Base-by-base conservation (phyloP, 2,888 invertebrate genomes). In the Parnassius smintheus region DNA sequence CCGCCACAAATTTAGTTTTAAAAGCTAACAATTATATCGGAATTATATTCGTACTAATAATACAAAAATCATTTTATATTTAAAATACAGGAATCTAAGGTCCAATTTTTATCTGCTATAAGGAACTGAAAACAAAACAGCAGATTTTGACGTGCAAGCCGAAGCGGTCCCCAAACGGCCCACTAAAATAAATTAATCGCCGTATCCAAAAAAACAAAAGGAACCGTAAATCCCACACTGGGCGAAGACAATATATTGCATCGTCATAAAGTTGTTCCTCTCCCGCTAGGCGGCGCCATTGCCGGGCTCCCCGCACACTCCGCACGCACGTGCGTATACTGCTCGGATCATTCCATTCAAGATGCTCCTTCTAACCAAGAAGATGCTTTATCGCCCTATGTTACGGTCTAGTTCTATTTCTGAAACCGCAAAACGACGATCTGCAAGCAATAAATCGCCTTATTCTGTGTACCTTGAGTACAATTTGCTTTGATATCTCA, bases 211-310 rank as follows among this genome's bases (percentile, higher is more conserved):
- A 85, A 85, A 85, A 85, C 81, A 85, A 87, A 85, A 83, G 84
- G 73, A 82, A 83, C 81, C 78, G 83, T 87, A 84, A 85, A 86
- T 87, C 87, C 88, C 87, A 87, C 83, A 88, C 83, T 82, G 83
- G 73, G 77, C 76, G 83, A 84, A 88, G 88, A 88, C 86, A 88
- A 85, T 88, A 86, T 85, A 86, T 84, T 77, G 83, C 81, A 78
- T 83, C 82, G 83, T 83, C 86, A 88, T 90, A 86, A 88, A 87
- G 84, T 82, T 81, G 85, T 84, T 82, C 78, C 86, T 83, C 88
- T 86, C 88, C 86, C 88, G 84, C 88, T 79, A 83, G 82, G 87
- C 85, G 89, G 88, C 90, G 89, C 89, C 89, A 86, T 74, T 67
- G 71, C 71, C 69, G 69, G 68, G 54, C 72, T 35, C 74, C 76